Conservation (phyloP, 2,888 invertebrate species). For the Punctoribates punctum region DNA sequence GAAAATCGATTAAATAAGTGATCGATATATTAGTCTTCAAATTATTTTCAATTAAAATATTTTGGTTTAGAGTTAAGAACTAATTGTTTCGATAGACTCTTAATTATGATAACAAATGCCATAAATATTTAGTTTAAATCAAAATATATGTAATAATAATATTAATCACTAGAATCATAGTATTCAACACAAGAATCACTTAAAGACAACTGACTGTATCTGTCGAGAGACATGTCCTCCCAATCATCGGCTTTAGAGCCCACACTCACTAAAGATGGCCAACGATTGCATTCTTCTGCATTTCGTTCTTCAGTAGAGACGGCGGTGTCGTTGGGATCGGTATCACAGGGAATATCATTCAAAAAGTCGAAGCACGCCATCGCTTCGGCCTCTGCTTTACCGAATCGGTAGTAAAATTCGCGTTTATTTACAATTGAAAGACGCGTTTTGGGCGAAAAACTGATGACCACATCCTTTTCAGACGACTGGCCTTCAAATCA, state of each 20-base stretch:
- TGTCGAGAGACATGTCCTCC: conserved; percentile 3
- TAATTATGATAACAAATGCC: conserved; percentile 28
- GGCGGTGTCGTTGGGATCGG: not conserved
- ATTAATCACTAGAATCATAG: conserved; percentile 35
- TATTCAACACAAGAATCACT: conserved; percentile 36
- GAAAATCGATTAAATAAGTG: conserved; percentile 1
- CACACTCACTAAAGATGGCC: not conserved
- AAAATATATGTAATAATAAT: conserved; percentile 19
- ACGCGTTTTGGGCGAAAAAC: conserved; percentile 55
- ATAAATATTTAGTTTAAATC: conserved; percentile 10
- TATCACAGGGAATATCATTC: conserved; percentile 56
- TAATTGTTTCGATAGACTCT: conserved; percentile 28
- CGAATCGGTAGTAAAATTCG: conserved; percentile 73
- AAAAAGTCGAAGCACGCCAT: conserved; percentile 76
- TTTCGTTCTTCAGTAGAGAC: not conserved
- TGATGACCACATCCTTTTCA: conserved; percentile 52
- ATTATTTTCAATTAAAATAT: conserved; percentile 16
- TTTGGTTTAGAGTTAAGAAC: not conserved
- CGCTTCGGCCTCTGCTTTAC: conserved; percentile 70
- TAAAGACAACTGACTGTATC: conserved; percentile 33
- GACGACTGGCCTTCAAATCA: not conserved
- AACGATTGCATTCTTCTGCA: not conserved
- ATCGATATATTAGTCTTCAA: not conserved
- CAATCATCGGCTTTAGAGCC: not conserved
- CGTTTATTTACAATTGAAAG: conserved; percentile 72